Evolutionary conservation across 2,888 invertebrate genomes (phyloP).

Genomic region (Microplitis manilae): DNA sequence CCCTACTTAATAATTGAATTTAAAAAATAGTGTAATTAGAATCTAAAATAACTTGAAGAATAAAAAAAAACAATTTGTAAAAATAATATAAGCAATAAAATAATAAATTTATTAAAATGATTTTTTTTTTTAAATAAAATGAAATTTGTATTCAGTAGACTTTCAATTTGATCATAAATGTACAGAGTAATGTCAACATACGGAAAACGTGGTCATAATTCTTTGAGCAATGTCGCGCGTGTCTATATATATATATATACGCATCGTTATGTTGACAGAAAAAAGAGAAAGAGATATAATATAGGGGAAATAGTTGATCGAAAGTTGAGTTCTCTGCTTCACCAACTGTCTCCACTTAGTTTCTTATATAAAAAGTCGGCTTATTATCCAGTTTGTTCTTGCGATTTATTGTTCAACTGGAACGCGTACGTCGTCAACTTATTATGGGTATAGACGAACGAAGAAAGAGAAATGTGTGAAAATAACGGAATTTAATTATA

Average conservation of each 20-base stretch:
- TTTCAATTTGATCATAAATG: background rate
- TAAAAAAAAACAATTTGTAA: background rate
- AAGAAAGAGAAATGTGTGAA: conserved; percentile 17
- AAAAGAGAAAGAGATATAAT: background rate
- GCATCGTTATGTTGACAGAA: background rate
- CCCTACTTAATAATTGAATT: no score
- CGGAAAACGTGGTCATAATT: conserved; percentile 41
- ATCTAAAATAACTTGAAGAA: no score
- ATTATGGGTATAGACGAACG: background rate
- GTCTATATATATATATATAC: background rate
- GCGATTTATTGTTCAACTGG: background rate
- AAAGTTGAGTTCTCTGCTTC: conserved; percentile 15
- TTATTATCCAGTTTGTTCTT: conserved; percentile 9
- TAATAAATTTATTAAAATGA: no score
- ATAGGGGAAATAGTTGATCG: conserved; percentile 21
- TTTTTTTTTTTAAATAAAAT: background rate
- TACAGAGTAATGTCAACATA: conserved; percentile 17
- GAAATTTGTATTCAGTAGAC: conserved; percentile 3
- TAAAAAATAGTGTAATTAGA: no score
- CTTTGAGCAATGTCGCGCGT: conserved; percentile 41
- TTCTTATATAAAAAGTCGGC: conserved; percentile 7
- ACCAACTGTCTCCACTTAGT: conserved; percentile 20
- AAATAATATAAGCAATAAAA: background rate
- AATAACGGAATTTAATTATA: conserved; percentile 12
- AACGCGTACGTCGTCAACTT: background rate